phyloP scores from a whole-genome alignment of 23 tunicate species.

The Clavelina lepadiformis region DNA sequence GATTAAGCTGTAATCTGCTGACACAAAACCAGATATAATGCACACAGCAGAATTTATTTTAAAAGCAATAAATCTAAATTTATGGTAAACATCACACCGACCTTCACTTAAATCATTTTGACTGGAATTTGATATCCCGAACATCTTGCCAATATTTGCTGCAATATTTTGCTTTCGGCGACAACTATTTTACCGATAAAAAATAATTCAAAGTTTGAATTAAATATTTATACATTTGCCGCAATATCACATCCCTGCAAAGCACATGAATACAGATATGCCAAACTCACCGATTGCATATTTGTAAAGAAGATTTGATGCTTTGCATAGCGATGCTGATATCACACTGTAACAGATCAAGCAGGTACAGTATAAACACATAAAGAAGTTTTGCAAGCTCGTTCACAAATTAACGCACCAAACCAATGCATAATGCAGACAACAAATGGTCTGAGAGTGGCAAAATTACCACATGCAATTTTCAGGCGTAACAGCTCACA shows the following conservation, averaged over 20 bases:
- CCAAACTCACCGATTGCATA: slow-evolving; percentile 40
- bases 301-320: slow-evolving; percentile 32
- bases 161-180: slow-evolving; percentile 51
- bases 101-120: slow-evolving; percentile 14
- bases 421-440: too few relatives aligned
- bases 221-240: background rate
- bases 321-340: slow-evolving; percentile 35
- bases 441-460: too few relatives aligned
- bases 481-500: too few relatives aligned
- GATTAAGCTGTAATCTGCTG: background rate
- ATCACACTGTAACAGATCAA: slow-evolving; percentile 55
- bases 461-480: too few relatives aligned
- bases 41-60: too few relatives aligned
- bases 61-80: too few relatives aligned
- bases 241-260: background rate
- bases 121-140: slow-evolving; percentile 33
- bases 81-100: background rate
- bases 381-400: too few relatives aligned
- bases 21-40: too few relatives aligned
- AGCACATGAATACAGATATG: background rate
- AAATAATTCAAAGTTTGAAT: background rate
- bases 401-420: too few relatives aligned
- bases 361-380: too few relatives aligned
- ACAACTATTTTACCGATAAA: slow-evolving; percentile 19
- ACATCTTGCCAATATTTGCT: slow-evolving; percentile 47